Evolutionary conservation across 2,113 vertebrate species (phyloP), one percentile per base, ranked within the genome.

Genomic region (Trichechus manatus): DNA sequence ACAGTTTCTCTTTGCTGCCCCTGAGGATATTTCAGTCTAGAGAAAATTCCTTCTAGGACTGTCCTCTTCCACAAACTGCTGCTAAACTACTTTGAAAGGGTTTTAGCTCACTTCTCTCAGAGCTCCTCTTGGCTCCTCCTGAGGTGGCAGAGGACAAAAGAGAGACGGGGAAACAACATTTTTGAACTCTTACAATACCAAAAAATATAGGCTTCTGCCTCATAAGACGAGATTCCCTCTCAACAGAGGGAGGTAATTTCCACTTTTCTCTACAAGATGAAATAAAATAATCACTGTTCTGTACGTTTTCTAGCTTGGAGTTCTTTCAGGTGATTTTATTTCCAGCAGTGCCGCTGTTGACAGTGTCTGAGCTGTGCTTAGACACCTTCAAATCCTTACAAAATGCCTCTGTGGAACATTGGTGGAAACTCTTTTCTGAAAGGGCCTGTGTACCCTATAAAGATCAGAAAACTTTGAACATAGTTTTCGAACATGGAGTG

Each of bases 251-350:
- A 95, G n/a, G 42, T 92, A 50, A 92, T 94, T 95, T 95, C 77
- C 33, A 90, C 56, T 92, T 94, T 89, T 59, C 70, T 88, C 22
- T 85, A 27, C 33, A 85, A 97, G 88, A 92, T 93, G 81, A 96
- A 93, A 96, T 82, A 94, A 89, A 95, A 91, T 75, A 87, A 66
- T 91, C 81, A 90, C 68, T 0, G 2, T 44, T 80, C 68, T 90
- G 82, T 95, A 93, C 82, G 22, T 82, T 95, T 94, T 70, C 77
- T 85, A 44, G 89, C 25, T 74, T 75, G 33, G 79, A 74, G n/a
- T 96, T 92, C 47, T 87, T 93, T 84, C 44, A 39, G 88, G 19
- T 78, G 81, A 78, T 94, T 95, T 87, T 72, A 33, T 77, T 88
- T 78, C 82, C 59, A 91, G 81, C 74, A 3, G 42, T 9, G 77